phyloP scores from a whole-genome alignment of 2,888 invertebrate species.

The Sarcophaga caerulescens region DNA sequence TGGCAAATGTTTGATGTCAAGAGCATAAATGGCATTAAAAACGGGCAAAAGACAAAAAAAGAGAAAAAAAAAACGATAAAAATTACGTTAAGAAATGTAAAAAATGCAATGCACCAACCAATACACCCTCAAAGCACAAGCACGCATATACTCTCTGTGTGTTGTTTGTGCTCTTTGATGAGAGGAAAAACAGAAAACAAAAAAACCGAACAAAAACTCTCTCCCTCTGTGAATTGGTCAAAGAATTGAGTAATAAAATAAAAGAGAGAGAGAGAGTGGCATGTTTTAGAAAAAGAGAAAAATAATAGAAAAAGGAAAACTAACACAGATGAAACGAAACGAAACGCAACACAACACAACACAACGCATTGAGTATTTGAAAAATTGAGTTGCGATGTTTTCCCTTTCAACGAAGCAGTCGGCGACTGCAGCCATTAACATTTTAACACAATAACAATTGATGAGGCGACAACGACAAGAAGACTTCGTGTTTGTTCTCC shows the following conservation, averaged over 20 bases:
- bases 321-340: slow-evolving; percentile 11
- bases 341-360: slow-evolving; percentile 12
- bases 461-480: background rate
- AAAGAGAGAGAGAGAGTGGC: background rate
- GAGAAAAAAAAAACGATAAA: slow-evolving; percentile 21
- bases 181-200: slow-evolving; percentile 8
- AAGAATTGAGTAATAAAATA: background rate
- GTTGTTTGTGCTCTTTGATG: background rate
- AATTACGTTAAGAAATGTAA: slow-evolving; percentile 27
- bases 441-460: background rate
- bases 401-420: slow-evolving; percentile 67
- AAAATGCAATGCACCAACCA: slow-evolving; percentile 40
- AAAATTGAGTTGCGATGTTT: slow-evolving; percentile 55
- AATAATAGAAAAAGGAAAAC: slow-evolving; percentile 1
- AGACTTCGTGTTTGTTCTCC: background rate
- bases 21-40: slow-evolving; percentile 71
- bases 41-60: slow-evolving; percentile 32
- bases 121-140: background rate
- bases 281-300: background rate
- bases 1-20: slow-evolving; percentile 70
- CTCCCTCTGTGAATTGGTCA: slow-evolving; percentile 29
- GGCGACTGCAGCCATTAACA: slow-evolving; percentile 16
- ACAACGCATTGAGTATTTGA: slow-evolving; percentile 39
- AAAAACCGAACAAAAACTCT: slow-evolving; percentile 39
- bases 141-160: slow-evolving; percentile 1